Base-by-base conservation (phyloP, 2,113 vertebrate species). In the Pholis gunnellus region DNA sequence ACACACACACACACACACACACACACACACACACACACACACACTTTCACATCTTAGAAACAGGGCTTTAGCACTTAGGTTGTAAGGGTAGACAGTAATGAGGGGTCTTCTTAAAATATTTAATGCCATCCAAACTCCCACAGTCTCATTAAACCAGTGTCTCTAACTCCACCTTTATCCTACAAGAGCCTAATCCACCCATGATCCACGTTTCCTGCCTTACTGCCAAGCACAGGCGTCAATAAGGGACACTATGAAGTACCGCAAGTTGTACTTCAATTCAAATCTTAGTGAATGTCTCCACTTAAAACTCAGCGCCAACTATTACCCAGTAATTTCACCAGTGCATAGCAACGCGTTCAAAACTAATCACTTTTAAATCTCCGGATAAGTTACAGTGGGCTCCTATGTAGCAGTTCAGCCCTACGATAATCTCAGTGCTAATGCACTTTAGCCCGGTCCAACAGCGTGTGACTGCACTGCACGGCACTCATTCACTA, bases 81-180 rank as follows among this genome's bases (percentile, higher is more conserved):
- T 70, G 70, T 50, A 67, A 78, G 73, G 56, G 46, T 46, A 70
- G 84, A 84, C 48, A 9, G 63, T 93, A 91, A 92, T 88, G 88
- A 92, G 86, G 68, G 73, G 46, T 72, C 76, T 72, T 78, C 54
- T 86, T 80, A 82, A 87, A 84, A 76, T 50, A 76, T 87, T 79
- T 81, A 82, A 80, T 84, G 78, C 60, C 61, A 68, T 56, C 63
- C 59, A 36, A 61, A 86, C 57, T 40, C 56, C 14, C 38, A 22
- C 75, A 83, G 65, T 59, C 88, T 89, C 83, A 93, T 91, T 92
- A 92, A 87, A 79, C 68, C 54, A 31, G 42, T 17, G 70, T 84
- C 59, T 89, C 54, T 20, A 84, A 76, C 73, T 70, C 50, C 25
- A 61, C 80, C 75, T 89, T 76, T 72, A 70, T 85, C 82, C 71